Evolutionary conservation across 2,888 invertebrate species (phyloP).

Genomic region (Athalia cordata): DNA sequence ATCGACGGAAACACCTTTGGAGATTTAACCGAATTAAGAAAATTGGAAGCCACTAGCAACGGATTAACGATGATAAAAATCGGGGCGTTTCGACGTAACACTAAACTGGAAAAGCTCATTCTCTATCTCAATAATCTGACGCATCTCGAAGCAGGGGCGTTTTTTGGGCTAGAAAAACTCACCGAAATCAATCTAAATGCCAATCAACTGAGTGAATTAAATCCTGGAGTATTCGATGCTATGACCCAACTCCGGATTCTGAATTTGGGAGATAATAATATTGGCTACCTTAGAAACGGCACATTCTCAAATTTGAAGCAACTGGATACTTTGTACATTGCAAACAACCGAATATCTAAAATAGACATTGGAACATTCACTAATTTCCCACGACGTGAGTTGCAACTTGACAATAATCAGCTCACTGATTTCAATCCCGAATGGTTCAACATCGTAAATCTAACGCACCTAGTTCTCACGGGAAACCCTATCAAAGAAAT

Average conservation of each 20-base stretch:
- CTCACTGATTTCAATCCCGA: neutral
- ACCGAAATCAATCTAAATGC: conserved; percentile 4
- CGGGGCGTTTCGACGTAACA: neutral
- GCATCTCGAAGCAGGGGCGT: conserved; percentile 4
- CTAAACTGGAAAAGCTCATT: conserved; percentile 8
- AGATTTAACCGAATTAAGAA: neutral
- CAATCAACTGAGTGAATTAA: conserved; percentile 8
- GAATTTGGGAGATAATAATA: conserved; percentile 18
- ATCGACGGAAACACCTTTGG: conserved; percentile 1
- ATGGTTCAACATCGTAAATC: conserved; percentile 26
- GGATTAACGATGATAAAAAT: neutral
- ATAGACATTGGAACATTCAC: conserved; percentile 9
- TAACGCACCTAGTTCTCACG: neutral
- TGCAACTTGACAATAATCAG: neutral
- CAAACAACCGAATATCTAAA: conserved; percentile 12
- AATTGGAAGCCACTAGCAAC: conserved; percentile 2
- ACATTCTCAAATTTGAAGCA: conserved; percentile 26
- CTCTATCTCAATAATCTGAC: neutral
- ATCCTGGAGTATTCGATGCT: conserved; percentile 10
- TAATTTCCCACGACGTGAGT: neutral
- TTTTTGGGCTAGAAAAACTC: neutral
- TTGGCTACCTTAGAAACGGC: conserved; percentile 2
- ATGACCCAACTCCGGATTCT: neutral
- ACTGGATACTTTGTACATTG: neutral
- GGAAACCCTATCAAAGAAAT: conserved; percentile 1